phyloP scores from a whole-genome alignment of 2,888 invertebrate species.

The Dascillus cervinus region DNA sequence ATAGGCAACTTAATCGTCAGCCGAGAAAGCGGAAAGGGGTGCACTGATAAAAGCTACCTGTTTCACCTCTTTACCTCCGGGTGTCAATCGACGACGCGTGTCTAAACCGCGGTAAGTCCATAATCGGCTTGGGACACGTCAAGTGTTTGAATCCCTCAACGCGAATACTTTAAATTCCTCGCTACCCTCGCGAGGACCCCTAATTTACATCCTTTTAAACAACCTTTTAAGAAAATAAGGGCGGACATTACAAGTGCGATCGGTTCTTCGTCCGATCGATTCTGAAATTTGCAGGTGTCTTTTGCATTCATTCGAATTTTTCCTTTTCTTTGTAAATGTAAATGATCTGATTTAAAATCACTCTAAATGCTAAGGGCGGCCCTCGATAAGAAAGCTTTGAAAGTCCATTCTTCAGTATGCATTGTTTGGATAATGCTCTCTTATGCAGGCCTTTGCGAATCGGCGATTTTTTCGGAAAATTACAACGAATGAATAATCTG shows the following conservation, averaged over 20 bases:
- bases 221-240: conserved; percentile 11
- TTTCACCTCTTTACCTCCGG: conserved; percentile 11
- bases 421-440: conserved; percentile 40
- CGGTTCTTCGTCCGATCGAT: too few relatives aligned
- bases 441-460: conserved; percentile 31
- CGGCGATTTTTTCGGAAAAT: too few relatives aligned
- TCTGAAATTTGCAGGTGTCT: too few relatives aligned
- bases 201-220: conserved; percentile 26
- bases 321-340: conserved; percentile 31
- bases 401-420: conserved; percentile 28
- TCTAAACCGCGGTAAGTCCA: conserved; percentile 24
- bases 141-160: conserved; percentile 21
- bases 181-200: conserved; percentile 18
- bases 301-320: too few relatives aligned
- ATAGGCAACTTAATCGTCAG: too few relatives aligned
- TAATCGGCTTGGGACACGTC: conserved; percentile 25
- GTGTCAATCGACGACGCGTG: conserved; percentile 19
- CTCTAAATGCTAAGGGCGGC: conserved; percentile 38
- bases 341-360: conserved; percentile 35
- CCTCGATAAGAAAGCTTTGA: conserved; percentile 19
- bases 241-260: conserved; percentile 11
- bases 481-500: too few relatives aligned
- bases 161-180: conserved; percentile 27
- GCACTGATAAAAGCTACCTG: too few relatives aligned
- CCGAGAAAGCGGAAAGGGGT: too few relatives aligned